Conservation (phyloP, 2,888 invertebrate genomes). For the Nemurella pictetii region DNA sequence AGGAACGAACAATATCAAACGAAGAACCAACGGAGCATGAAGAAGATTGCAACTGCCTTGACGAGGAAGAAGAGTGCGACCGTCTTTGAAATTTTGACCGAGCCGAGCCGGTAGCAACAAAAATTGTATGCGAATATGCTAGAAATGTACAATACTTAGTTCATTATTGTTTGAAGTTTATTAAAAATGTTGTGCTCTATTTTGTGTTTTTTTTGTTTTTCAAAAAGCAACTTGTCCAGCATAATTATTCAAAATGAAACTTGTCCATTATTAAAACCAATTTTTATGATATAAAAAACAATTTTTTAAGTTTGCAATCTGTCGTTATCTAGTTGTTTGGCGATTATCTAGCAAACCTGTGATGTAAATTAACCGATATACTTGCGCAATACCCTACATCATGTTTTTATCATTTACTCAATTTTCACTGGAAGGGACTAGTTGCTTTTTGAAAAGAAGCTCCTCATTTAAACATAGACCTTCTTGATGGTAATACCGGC, state of each 20-base stretch:
- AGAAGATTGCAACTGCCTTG: constrained; percentile 6
- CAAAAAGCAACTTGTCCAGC: constrained; percentile 6
- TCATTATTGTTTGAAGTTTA: not conserved
- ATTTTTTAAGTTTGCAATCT: not conserved
- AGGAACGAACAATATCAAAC: not conserved
- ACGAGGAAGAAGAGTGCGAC: not conserved
- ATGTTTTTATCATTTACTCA: not conserved
- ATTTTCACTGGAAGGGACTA: not conserved
- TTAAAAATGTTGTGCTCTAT: not conserved
- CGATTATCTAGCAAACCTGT: not conserved
- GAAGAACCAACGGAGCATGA: not conserved
- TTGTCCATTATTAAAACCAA: not conserved
- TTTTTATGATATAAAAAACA: not conserved
- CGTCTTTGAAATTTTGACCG: not conserved
- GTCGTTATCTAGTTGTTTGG: not conserved
- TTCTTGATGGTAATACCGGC: too few species aligned
- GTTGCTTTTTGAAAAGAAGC: constrained; percentile 24
- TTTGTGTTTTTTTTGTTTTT: not conserved
- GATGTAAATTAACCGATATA: too few species aligned
- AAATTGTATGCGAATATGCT: not conserved
- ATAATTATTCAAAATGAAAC: not conserved
- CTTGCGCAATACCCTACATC: not conserved
- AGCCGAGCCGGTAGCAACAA: not conserved
- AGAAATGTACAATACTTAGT: not conserved
- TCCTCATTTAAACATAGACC: constrained; percentile 41